Evolutionary conservation across 2,113 vertebrate genomes (phyloP).

Genomic region (Lophochroa leadbeateri): DNA sequence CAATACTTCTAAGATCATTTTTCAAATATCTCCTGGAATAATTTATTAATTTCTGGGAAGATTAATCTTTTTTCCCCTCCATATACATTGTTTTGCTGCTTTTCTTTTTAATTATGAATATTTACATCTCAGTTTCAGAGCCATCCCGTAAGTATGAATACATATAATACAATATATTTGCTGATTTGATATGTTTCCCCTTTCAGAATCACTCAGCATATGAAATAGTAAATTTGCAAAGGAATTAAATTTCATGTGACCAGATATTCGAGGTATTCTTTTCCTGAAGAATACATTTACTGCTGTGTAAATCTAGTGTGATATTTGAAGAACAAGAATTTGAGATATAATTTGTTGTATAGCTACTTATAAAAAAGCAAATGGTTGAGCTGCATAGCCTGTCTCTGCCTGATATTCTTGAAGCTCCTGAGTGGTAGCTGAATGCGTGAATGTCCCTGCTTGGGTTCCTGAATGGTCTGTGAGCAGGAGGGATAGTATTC

Average conservation of each 20-base stretch:
- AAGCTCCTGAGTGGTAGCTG: not conserved
- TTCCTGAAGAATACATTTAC: not conserved
- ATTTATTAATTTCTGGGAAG: not conserved
- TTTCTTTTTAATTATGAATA: not conserved
- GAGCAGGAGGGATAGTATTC: not conserved
- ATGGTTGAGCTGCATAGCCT: not conserved
- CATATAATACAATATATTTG: not conserved
- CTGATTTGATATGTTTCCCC: not conserved
- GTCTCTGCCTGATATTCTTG: not conserved
- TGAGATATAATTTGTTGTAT: not conserved
- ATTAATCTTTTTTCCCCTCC: not conserved
- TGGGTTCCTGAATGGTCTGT: not conserved
- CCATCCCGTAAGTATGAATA: not conserved
- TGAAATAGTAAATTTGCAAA: not conserved
- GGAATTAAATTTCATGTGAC: not conserved
- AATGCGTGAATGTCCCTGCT: not conserved
- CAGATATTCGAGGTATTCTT: not conserved
- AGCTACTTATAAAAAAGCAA: not conserved
- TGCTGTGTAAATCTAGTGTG: not conserved
- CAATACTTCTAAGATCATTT: not conserved
- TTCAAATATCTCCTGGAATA: not conserved
- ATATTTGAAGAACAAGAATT: not conserved
- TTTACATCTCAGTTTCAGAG: not conserved
- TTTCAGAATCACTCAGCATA: not conserved
- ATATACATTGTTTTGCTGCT: not conserved